A percentile compares a stretch with the other conserved stretches of the same genome.
These are phyloP conservation scores for Palloptera scutellata DNA, from an alignment of 2,888 invertebrate genomes.

Conservation along the genomic window DNA sequence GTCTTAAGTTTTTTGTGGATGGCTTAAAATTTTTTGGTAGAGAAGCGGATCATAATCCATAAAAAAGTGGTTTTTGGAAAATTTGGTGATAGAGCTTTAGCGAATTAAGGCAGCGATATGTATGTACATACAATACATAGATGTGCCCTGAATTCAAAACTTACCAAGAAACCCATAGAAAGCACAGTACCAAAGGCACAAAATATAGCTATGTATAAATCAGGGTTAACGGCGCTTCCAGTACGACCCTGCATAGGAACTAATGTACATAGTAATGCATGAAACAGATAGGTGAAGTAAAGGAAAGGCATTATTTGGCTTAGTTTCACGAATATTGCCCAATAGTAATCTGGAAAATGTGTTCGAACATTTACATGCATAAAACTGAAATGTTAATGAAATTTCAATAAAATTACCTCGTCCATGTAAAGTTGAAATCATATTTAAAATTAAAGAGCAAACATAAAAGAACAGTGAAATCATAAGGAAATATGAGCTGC, in stretches of 20 bases:
- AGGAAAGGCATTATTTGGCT: slow-evolving; percentile 63
- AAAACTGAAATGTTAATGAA: background rate
- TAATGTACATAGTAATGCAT: slow-evolving; percentile 65
- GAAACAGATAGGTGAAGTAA: slow-evolving; percentile 65
- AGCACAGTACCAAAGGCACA: slow-evolving; percentile 53
- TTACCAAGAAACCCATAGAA: slow-evolving; percentile 59
- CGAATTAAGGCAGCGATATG: no score
- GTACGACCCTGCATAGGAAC: slow-evolving; percentile 70
- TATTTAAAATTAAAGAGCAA: slow-evolving; percentile 50
- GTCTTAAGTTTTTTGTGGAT: no score
- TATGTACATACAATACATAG: no score
- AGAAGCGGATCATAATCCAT: no score
- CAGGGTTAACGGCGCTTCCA: slow-evolving; percentile 67
- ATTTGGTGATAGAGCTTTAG: no score
- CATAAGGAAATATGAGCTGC: slow-evolving; percentile 57
- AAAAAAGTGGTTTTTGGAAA: no score
- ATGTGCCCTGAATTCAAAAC: no score
- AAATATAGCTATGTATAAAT: slow-evolving; percentile 66
- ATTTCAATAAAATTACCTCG: slow-evolving; percentile 47
- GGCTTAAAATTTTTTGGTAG: no score
- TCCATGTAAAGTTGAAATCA: slow-evolving; percentile 51
- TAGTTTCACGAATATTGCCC: slow-evolving; percentile 55
- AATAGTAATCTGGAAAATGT: slow-evolving; percentile 45
- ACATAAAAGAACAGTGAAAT: slow-evolving; percentile 56
- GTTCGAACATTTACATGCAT: no score